A percentile compares a stretch with the other conserved stretches of the same genome.
Evolutionary conservation across 2,797 vertebrate genomes (phyloP).

Genomic region (Chanos chanos): DNA sequence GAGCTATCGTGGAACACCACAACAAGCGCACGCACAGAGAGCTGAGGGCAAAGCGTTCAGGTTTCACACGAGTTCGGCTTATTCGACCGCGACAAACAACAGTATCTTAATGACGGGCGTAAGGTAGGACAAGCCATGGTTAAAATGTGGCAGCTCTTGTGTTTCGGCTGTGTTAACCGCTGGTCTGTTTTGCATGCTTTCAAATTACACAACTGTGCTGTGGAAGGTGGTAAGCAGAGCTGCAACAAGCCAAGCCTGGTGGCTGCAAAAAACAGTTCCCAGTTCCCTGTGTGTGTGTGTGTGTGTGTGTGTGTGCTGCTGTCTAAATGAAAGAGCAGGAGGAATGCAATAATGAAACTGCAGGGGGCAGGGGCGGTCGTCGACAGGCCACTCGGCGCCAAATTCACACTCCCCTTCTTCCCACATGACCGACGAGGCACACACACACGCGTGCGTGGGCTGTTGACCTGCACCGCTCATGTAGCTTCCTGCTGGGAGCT

Average conservation of each 20-base stretch:
- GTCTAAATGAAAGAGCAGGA: slow-evolving; percentile 64
- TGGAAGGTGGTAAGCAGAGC: background rate
- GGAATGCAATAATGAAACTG: slow-evolving; percentile 63
- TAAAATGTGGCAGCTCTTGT: no score
- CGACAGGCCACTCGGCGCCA: slow-evolving; percentile 31
- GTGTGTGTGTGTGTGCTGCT: no score
- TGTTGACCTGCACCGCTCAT: slow-evolving; percentile 37
- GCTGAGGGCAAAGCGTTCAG: slow-evolving; percentile 18
- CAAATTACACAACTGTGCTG: slow-evolving; percentile 22
- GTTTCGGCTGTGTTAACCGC: no score
- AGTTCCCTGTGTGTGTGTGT: no score
- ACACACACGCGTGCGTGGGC: slow-evolving; percentile 26
- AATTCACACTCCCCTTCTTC: slow-evolving; percentile 29
- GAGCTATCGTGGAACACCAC: slow-evolving; percentile 31
- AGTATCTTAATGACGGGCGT: background rate
- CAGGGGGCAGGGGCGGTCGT: slow-evolving; percentile 40
- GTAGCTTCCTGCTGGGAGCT: slow-evolving; percentile 51
- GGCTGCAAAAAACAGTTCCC: no score
- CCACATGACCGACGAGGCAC: slow-evolving; percentile 27
- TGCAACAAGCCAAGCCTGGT: no score
- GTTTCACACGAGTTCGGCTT: background rate
- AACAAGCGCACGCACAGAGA: slow-evolving; percentile 19
- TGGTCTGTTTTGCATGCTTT: background rate
- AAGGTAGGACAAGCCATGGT: background rate
- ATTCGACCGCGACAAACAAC: background rate